Conservation (phyloP, 2,797 vertebrate species). For the Semotilus atromaculatus region DNA sequence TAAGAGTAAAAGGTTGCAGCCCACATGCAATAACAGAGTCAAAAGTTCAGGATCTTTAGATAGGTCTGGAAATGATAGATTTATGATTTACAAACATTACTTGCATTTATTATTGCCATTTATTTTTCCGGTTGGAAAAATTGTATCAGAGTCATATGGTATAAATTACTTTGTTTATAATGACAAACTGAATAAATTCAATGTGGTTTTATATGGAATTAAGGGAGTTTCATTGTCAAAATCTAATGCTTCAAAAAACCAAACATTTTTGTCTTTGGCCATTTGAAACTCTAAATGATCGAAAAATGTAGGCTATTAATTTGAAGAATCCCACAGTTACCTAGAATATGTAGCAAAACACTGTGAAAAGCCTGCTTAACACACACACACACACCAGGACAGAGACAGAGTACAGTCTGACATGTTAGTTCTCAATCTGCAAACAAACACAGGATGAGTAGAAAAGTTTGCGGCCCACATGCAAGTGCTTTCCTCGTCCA, state of each 20-base stretch:
- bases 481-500: conserved; percentile 37
- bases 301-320: background rate
- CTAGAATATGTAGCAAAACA: conserved; percentile 32
- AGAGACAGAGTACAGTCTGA: background rate
- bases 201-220: background rate
- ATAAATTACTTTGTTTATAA: background rate
- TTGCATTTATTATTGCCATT: background rate
- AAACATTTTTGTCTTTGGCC: background rate
- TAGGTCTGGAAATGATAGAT: background rate
- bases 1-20: background rate
- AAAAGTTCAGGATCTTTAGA: background rate
- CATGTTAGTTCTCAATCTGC: background rate
- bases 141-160: background rate
- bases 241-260: background rate
- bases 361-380: background rate
- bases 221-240: background rate
- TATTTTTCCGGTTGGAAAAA: background rate
- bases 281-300: background rate
- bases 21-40: background rate
- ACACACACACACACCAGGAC: background rate
- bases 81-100: background rate
- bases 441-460: background rate
- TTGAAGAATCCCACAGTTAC: background rate
- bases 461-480: background rate
- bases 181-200: background rate